Evolutionary conservation across 2,888 invertebrate genomes (phyloP).

Genomic region (Caenorhabditis sp.): DNA sequence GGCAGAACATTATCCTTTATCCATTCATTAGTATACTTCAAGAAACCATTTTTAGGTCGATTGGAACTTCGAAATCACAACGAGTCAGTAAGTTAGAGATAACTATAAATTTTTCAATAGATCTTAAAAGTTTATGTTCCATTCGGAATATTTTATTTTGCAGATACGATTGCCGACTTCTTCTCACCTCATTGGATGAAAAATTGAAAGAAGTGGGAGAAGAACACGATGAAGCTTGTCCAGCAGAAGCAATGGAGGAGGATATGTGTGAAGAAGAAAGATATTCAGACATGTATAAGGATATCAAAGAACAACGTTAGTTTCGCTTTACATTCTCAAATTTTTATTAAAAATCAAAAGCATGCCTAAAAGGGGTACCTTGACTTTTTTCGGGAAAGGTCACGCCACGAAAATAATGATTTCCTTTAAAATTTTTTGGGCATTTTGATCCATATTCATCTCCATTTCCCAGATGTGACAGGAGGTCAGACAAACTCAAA

Average conservation of each 20-base stretch:
- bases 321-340: not conserved
- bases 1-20: no score
- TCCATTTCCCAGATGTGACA: no score
- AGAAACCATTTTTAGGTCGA: conserved; percentile 20
- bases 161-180: conserved; percentile 68
- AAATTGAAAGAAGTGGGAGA: conserved; percentile 76
- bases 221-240: conserved; percentile 75
- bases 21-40: not conserved
- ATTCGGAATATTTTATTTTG: conserved; percentile 28
- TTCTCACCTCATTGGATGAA: conserved; percentile 48
- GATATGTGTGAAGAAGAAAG: conserved; percentile 93
- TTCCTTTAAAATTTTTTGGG: no score
- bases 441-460: no score
- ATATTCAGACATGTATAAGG: conserved; percentile 85
- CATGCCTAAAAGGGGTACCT: no score
- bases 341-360: no score
- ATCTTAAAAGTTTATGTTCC: not conserved
- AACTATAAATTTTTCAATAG: not conserved
- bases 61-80: not conserved
- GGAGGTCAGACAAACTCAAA: no score
- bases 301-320: conserved; percentile 78
- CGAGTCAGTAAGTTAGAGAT: conserved; percentile 16
- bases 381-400: no score
- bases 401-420: no score
- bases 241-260: conserved; percentile 79